Conservation (phyloP, 2,888 invertebrate genomes). For the Microchrysa polita region DNA sequence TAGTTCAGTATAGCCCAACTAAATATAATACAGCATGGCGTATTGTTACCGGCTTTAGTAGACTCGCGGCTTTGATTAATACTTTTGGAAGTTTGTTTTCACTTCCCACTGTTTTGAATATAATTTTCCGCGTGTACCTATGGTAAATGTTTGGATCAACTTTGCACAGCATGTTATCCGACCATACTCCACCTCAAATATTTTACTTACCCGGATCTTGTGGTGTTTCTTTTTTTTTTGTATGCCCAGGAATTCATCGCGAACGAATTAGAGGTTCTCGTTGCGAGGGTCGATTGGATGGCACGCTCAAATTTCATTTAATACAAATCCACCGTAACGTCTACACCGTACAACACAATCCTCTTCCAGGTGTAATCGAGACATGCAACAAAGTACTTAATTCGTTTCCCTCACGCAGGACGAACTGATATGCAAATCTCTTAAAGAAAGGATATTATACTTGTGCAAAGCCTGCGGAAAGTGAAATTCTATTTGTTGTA, state of each 20-base stretch:
- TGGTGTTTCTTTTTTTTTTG: slow-evolving; percentile 6
- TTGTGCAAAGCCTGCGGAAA: slow-evolving; percentile 12
- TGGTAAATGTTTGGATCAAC: slow-evolving; percentile 1
- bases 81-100: slow-evolving; percentile 39
- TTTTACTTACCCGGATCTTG: neutral
- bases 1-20: neutral
- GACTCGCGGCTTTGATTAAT: slow-evolving; percentile 32
- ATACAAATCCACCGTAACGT: neutral
- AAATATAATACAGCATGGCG: too few relatives aligned
- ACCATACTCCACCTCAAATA: slow-evolving; percentile 3
- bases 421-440: slow-evolving; percentile 27
- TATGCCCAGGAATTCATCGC: neutral
- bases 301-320: slow-evolving; percentile 29
- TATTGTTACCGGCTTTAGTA: slow-evolving; percentile 5
- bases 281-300: slow-evolving; percentile 18
- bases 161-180: slow-evolving; percentile 1
- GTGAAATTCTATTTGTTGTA: slow-evolving; percentile 20
- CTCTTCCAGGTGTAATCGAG: slow-evolving; percentile 25
- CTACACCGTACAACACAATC: too few relatives aligned
- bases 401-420: slow-evolving; percentile 36
- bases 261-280: neutral
- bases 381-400: slow-evolving; percentile 50
- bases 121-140: neutral
- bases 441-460: neutral
- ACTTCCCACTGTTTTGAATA: neutral